Evolutionary conservation across 2,113 vertebrate species (phyloP).

Genomic region (Sceloporus undulatus): DNA sequence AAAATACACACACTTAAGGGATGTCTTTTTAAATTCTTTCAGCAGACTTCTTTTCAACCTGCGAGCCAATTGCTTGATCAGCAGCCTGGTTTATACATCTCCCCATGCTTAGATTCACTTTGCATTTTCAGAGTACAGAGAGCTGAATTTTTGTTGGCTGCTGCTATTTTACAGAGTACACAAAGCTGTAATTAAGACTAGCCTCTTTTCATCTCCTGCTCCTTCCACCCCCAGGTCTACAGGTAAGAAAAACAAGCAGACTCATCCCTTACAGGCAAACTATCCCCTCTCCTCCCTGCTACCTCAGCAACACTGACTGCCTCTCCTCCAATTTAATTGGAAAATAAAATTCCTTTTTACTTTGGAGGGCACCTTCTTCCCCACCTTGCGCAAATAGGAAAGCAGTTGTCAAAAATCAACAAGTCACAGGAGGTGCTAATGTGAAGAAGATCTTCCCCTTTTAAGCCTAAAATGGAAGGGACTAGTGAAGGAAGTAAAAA

Average conservation of each 20-base stretch:
- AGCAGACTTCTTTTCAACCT: not conserved
- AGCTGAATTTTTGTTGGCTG: not conserved
- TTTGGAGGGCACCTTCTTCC: not conserved
- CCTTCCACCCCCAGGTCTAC: not conserved
- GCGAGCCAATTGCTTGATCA: not conserved
- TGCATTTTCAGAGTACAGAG: not conserved
- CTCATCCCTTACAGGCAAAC: not conserved
- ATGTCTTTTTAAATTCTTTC: not conserved
- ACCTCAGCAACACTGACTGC: not conserved
- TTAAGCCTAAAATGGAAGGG: not conserved
- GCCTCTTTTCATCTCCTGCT: not conserved
- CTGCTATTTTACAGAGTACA: not conserved
- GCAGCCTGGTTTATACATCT: not conserved
- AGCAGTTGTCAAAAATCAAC: slow-evolving; percentile 19
- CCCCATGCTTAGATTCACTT: not conserved
- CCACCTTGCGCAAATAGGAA: slow-evolving; percentile 6
- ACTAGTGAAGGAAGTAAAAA: not conserved
- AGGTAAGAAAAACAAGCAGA: not conserved
- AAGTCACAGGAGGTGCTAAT: slow-evolving; percentile 2
- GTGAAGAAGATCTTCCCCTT: not conserved
- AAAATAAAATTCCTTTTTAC: not conserved
- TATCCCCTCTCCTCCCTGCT: not conserved
- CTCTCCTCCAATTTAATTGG: not conserved
- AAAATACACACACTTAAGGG: not conserved
- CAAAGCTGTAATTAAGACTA: slow-evolving; percentile 15